A percentile compares a stretch with the other conserved stretches of the same genome.
phyloP scores from a whole-genome alignment of 2,113 vertebrate species.

The Sterrhoptilus dennistouni region DNA sequence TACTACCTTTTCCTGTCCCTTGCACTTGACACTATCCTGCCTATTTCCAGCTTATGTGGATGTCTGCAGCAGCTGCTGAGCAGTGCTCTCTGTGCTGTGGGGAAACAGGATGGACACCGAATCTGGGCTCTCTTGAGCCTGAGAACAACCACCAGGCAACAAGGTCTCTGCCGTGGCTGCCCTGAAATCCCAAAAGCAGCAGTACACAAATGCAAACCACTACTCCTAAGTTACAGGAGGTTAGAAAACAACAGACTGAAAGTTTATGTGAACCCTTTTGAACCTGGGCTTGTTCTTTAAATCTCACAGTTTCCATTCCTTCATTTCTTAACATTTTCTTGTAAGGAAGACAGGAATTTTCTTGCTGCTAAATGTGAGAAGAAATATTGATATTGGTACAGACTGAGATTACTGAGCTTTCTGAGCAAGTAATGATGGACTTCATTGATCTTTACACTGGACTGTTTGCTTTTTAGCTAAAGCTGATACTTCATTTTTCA shows the following conservation, averaged over 20 bases:
- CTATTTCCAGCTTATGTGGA: not conserved
- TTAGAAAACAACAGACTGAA: not conserved
- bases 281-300: not conserved
- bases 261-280: not conserved
- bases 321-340: not conserved
- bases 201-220: accelerated
- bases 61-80: not conserved
- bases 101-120: not conserved
- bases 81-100: not conserved
- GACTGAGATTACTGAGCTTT: not conserved
- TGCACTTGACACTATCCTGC: not conserved
- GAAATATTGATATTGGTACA: not conserved
- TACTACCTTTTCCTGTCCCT: not conserved
- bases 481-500: not conserved
- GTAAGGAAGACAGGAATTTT: not conserved
- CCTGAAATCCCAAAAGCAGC: accelerated
- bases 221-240: not conserved
- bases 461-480: not conserved
- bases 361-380: not conserved
- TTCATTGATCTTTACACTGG: not conserved
- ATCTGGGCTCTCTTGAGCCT: not conserved
- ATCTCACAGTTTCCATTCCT: not conserved
- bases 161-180: not conserved
- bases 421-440: not conserved
- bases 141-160: not conserved